These are phyloP conservation scores for Phasianus colchicus DNA, from an alignment of 2,113 vertebrate genomes.

Conservation along the genomic window DNA sequence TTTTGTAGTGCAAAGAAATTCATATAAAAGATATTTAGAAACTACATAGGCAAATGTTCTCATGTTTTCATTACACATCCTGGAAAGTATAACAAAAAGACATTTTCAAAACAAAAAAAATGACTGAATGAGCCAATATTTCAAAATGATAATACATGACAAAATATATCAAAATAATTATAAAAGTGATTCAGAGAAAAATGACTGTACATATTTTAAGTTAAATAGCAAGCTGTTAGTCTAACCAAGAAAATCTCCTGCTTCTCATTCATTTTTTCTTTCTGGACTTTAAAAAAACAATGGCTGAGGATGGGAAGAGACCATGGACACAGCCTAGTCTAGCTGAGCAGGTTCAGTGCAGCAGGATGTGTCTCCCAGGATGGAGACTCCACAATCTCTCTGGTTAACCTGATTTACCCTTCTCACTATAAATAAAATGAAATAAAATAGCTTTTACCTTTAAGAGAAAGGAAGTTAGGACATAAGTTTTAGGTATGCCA, in stretches of 20 bases:
- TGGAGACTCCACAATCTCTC: neutral
- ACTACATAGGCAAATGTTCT: neutral
- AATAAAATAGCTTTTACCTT: neutral
- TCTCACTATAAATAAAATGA: neutral
- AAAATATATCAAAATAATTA: conserved; percentile 71
- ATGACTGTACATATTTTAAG: conserved; percentile 66
- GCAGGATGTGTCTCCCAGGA: neutral
- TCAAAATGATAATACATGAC: conserved; percentile 65
- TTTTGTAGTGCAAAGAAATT: neutral
- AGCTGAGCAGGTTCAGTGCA: neutral
- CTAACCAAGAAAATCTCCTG: neutral
- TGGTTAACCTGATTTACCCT: neutral
- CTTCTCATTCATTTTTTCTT: neutral
- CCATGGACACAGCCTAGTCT: rapidly evolving
- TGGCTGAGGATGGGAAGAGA: neutral
- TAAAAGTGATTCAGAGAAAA: conserved; percentile 63
- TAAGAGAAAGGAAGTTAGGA: conserved; percentile 24
- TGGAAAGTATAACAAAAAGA: conserved; percentile 48
- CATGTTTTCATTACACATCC: conserved; percentile 51
- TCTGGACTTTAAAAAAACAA: neutral
- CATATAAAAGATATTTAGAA: conserved; percentile 20
- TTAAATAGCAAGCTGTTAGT: conserved; percentile 64
- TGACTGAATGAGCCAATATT: conserved; percentile 44
- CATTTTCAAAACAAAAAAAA: neutral
- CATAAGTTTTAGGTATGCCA: conserved; percentile 1